Percentiles rank a stretch among this genome's conserved stretches.
Conservation (phyloP, 2,113 vertebrate genomes). For the Seriola quinqueradiata region DNA sequence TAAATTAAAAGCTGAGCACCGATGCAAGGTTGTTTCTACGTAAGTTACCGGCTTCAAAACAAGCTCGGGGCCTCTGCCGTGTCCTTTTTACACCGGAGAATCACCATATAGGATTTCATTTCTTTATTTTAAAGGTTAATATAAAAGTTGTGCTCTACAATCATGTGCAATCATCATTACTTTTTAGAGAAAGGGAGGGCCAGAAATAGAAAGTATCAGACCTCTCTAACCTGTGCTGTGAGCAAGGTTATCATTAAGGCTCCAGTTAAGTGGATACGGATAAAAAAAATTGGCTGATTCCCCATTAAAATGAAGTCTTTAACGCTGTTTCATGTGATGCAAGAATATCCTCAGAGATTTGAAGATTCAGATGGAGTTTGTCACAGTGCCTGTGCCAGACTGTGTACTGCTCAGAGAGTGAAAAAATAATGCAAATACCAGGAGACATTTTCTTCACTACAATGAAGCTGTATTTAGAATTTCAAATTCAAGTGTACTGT, state of each 20-base stretch:
- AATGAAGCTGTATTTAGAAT: conserved; percentile 35
- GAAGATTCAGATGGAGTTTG: background rate
- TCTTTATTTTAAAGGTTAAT: background rate
- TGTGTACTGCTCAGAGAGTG: background rate
- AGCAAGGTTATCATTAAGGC: no score
- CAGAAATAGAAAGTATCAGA: no score
- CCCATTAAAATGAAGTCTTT: background rate
- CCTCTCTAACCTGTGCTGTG: no score
- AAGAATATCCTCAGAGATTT: background rate
- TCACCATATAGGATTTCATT: no score
- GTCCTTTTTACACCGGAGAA: no score
- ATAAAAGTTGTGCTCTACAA: background rate
- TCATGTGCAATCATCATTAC: no score
- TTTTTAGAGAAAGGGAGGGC: no score
- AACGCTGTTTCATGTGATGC: background rate
- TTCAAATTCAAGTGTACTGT: conserved; percentile 41
- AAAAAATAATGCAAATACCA: conserved; percentile 26
- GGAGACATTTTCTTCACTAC: conserved; percentile 27
- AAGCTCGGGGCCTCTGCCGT: background rate
- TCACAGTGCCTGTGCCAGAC: background rate
- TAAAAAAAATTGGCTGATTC: background rate
- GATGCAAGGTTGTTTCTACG: background rate
- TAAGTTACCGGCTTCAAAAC: background rate
- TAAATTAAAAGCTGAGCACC: background rate
- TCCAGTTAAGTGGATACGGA: background rate